Evolutionary conservation across 2,113 vertebrate genomes (phyloP).

Genomic region (Gallinago media): DNA sequence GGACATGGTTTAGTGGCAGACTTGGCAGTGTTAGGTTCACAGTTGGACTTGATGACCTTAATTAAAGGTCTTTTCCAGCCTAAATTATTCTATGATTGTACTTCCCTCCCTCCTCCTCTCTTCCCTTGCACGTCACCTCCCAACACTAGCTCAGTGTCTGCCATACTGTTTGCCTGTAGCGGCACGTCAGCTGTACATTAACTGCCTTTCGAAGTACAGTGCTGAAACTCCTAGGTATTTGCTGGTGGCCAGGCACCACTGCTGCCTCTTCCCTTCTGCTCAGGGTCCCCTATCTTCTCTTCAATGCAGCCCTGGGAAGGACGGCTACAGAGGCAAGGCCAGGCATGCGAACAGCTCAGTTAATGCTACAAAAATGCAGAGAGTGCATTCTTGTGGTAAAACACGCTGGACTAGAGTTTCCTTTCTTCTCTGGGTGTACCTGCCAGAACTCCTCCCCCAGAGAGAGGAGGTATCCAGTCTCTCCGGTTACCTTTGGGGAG

Average conservation of each 20-base stretch:
- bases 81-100: background rate
- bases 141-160: background rate
- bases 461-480: background rate
- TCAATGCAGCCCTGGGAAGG: background rate
- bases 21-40: background rate
- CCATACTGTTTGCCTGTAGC: fast-evolving
- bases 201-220: too few species aligned
- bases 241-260: background rate
- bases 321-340: background rate
- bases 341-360: background rate
- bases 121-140: background rate
- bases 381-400: constrained; percentile 37
- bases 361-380: background rate
- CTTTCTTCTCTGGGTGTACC: background rate
- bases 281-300: background rate
- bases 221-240: background rate
- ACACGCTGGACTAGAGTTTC: background rate
- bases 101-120: background rate
- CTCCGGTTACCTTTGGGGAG: background rate
- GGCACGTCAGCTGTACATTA: background rate
- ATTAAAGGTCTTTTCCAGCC: background rate
- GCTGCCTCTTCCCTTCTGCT: background rate
- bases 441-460: background rate
- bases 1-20: background rate
- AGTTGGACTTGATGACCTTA: background rate